A percentile compares a stretch with the other conserved stretches of the same genome.
These are phyloP conservation scores for Rotaria magnacalcarata DNA, from an alignment of 2,888 invertebrate species.

Conservation along the genomic window DNA sequence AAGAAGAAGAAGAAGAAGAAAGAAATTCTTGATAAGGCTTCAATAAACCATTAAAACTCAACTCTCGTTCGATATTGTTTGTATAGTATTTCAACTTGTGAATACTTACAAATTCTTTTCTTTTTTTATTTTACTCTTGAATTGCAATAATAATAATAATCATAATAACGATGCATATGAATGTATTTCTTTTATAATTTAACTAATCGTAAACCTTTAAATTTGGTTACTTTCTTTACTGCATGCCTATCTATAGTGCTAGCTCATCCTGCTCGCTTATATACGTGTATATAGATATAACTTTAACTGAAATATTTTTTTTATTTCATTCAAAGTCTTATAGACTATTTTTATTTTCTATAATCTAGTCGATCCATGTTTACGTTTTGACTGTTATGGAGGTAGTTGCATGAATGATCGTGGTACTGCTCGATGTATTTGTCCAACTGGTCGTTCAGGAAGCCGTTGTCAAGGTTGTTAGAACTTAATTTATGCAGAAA, in stretches of 20 bases:
- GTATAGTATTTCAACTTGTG: not conserved
- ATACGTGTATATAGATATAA: too few species aligned
- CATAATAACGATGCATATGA: not conserved
- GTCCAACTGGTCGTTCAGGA: conserved; percentile 3
- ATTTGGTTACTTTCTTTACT: not conserved
- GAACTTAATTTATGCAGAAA: not conserved
- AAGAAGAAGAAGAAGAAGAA: not conserved
- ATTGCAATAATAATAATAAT: not conserved
- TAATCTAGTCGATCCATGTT: not conserved
- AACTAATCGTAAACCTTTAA: not conserved
- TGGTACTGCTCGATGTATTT: not conserved
- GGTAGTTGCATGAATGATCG: not conserved
- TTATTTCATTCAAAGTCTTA: not conserved
- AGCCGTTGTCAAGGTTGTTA: conserved; percentile 6
- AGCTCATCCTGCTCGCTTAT: too few species aligned
- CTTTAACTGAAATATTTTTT: not conserved
- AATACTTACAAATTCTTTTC: not conserved
- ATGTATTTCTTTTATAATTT: not conserved
- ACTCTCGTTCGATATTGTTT: not conserved
- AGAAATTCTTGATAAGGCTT: not conserved
- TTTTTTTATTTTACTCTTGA: not conserved
- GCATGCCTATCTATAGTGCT: not conserved
- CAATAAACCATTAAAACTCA: not conserved
- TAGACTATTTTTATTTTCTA: not conserved
- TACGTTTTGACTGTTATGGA: not conserved